phyloP scores from a whole-genome alignment of 2,888 invertebrate genomes.

The Plemyria rubiginata region DNA sequence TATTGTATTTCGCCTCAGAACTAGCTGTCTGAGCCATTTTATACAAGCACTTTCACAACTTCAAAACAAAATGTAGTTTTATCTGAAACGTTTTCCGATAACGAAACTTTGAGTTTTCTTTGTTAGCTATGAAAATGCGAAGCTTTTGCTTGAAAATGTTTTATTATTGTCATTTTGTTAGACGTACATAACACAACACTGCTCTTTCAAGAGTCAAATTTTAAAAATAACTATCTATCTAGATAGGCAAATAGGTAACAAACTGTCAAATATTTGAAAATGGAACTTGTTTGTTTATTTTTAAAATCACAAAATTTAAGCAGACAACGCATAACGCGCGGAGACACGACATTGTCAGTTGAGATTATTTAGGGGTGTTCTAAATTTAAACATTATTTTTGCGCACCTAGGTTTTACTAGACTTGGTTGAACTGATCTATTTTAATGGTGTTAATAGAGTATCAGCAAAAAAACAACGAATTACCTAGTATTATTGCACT shows the following conservation, averaged over 20 bases:
- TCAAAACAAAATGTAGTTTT: constrained; percentile 20
- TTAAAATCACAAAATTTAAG: constrained; percentile 43
- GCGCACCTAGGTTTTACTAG: constrained; percentile 44
- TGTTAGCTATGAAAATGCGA: constrained; percentile 26
- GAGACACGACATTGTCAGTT: constrained; percentile 72
- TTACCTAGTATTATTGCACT: not conserved
- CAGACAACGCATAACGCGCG: constrained; percentile 62
- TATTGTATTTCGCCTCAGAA: constrained; percentile 84
- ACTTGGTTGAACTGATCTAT: constrained; percentile 51
- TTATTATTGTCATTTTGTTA: constrained; percentile 1
- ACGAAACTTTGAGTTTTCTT: constrained; percentile 39
- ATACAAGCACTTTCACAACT: constrained; percentile 21
- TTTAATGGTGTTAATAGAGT: constrained; percentile 44
- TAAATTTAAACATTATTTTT: constrained; percentile 57
- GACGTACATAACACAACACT: not conserved
- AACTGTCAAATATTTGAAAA: constrained; percentile 23
- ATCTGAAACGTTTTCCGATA: constrained; percentile 40
- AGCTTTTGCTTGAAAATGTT: constrained; percentile 1
- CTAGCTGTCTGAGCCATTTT: constrained; percentile 61
- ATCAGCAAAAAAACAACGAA: not conserved
- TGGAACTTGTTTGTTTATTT: constrained; percentile 40
- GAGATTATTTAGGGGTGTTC: constrained; percentile 65
- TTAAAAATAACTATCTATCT: not conserved
- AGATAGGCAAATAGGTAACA: constrained; percentile 1
- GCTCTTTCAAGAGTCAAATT: not conserved